These are phyloP conservation scores for Pandemis cinnamomeana DNA, from an alignment of 2,888 invertebrate genomes.

Conservation along the genomic window DNA sequence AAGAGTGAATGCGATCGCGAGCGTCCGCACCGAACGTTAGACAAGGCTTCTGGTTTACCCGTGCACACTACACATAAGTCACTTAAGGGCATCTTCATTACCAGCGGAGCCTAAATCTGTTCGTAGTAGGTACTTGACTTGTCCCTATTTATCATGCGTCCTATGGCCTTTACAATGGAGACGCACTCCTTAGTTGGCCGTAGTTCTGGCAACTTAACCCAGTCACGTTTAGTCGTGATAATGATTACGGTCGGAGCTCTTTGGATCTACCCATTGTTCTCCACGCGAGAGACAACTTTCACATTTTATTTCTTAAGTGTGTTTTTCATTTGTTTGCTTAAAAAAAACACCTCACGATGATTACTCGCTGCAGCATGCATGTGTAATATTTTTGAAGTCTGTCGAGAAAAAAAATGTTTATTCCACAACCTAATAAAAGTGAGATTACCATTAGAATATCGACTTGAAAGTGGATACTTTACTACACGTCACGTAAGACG, in stretches of 20 bases:
- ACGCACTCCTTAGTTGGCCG: constrained; percentile 38
- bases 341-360: not conserved
- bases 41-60: too few species aligned
- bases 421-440: too few species aligned
- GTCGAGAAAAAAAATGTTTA: too few species aligned
- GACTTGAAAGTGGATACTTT: too few species aligned
- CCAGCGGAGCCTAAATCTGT: constrained; percentile 10
- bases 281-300: constrained; percentile 27
- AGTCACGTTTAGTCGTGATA: constrained; percentile 52
- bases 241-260: constrained; percentile 42
- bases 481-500: too few species aligned
- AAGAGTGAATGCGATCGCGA: too few species aligned
- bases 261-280: constrained; percentile 28
- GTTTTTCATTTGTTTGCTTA: not conserved
- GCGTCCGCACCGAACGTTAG: too few species aligned
- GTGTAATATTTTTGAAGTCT: too few species aligned
- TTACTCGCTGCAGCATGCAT: not conserved
- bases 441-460: too few species aligned
- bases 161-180: constrained; percentile 42
- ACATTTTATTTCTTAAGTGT: constrained; percentile 19
- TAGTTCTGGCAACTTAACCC: constrained; percentile 46
- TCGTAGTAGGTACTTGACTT: not conserved
- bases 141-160: constrained; percentile 16
- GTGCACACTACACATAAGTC: not conserved
- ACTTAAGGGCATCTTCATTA: not conserved